Base-by-base conservation (phyloP, 1,140 invertebrate species). In the Sminthurides bifidus region DNA sequence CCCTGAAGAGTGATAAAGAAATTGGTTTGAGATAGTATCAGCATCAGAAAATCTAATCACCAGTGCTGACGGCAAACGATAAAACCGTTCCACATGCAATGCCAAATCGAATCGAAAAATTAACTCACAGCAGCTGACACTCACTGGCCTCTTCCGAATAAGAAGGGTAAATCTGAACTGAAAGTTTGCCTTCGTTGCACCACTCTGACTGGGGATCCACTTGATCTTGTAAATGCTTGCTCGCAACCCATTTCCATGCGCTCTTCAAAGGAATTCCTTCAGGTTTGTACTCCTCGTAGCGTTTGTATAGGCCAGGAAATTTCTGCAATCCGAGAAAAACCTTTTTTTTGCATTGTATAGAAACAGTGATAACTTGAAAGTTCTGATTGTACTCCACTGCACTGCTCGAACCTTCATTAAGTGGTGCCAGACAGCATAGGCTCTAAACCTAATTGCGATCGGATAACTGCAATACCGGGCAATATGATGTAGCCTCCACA, bases 191-290 rank as follows among this genome's bases (percentile, higher is more conserved):
- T 63, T 73, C 65, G 51, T 69, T 67, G 12, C 63, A 62, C 64
- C 56, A 67, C 51, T 75, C 70, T 37, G 73, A 72, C 45, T 63
- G 64, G 51, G 74, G 76, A 1, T 67, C 69, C 23, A 76, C 67
- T 29, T 63, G 52, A 21, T 69, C 48, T 45, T 73, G 70, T 51
- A 81, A 66, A 53, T 70, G 54, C 14, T 73, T 68, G 46, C 75
- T 70, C 63, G 71, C 64, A 46, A 76, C 68, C 69, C 74, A 76
- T 68, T 82, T 83, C 79, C 80, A 83, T 43, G 76, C 72, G 62
- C 82, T 80, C 69, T 83, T 84, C 1, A 82, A 61, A 3, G 71
- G 68, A 23, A 70, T 64, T 68, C 69, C 71, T 62, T 67, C 72
- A 57, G 60, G 68, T 38, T 61, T 65, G 17, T 59, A 52, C 2